These are phyloP conservation scores for Notarius quadriscutis DNA, from an alignment of 2,113 vertebrate species.

Conservation along the genomic window DNA sequence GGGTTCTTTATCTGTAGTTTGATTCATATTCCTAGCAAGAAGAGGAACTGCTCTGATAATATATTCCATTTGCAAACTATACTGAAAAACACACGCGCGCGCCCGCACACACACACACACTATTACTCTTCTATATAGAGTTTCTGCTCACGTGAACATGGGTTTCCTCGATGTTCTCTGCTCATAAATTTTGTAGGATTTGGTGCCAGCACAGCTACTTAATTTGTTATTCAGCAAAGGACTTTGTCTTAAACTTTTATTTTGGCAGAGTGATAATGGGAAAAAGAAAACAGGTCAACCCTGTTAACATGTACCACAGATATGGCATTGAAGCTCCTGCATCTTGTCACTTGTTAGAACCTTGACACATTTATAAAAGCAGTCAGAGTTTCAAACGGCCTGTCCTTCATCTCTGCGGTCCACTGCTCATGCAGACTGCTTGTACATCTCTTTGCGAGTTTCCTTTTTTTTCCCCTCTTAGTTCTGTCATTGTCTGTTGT, in stretches of 20 bases:
- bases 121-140: neutral
- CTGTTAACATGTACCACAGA: neutral
- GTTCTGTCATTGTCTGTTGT: neutral
- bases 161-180: neutral
- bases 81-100: neutral
- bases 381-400: neutral
- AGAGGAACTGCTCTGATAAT: neutral
- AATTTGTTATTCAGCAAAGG: neutral
- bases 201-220: neutral
- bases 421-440: neutral
- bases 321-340: neutral
- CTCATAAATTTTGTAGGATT: neutral
- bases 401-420: neutral
- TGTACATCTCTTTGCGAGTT: neutral
- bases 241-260: neutral
- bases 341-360: neutral
- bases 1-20: neutral
- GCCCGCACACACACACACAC: neutral
- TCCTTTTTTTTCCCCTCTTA: neutral
- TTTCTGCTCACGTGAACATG: neutral
- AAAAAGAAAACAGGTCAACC: neutral
- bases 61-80: neutral
- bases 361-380: neutral
- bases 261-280: neutral
- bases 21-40: neutral